Base-by-base conservation (phyloP, 2,888 invertebrate species). In the Oligia fasciuncula region DNA sequence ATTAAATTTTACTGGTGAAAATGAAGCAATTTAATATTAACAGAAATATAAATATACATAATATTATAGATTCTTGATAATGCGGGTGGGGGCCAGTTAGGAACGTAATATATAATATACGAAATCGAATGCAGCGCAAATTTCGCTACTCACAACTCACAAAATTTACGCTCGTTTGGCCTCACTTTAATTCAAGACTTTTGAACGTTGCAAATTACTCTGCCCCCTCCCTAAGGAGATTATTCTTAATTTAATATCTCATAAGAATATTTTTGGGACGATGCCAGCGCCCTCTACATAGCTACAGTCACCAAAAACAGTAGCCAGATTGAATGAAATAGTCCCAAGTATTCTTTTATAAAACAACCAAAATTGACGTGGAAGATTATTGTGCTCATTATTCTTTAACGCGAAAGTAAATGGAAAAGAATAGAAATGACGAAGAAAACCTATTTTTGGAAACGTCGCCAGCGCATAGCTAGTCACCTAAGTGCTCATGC, bases 331-430 rank as follows among this genome's bases (percentile, higher is more conserved):
- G 1, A n/a, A 60, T 17, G 40, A 6, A n/a, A 71, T 40, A 71
- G 11, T 40, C 40, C n/a, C 17, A 57, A 71, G 11, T n/a, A 40
- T n/a, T 35, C 0, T 54, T 70, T 4, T 54, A 51, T 9, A 57
- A 17, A n/a, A 6, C 5, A 40, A 54, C 9, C 5, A 54, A 57
- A 54, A 40, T 70, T 57, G 9, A 13, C 40, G 40, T 77, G 78
- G 63, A 77, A 77, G 77, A 35, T 17, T 54, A 54, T 77, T 77
- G 63, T 77, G 76, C 77, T 77, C 1, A 62, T 43, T 62, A 35
- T 75, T 51, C 11, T 29, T 29, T 46, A 51, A 40, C 2, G 3
- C 17, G 9, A 14, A 43, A 63, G 1, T n/a, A n/a, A 6, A n/a
- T 43, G 72, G 3, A 71, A 73, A 70, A 51, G 4, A 1, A 40